Base-by-base conservation (phyloP, 2,797 vertebrate species). In the Anguilla anguilla region DNA sequence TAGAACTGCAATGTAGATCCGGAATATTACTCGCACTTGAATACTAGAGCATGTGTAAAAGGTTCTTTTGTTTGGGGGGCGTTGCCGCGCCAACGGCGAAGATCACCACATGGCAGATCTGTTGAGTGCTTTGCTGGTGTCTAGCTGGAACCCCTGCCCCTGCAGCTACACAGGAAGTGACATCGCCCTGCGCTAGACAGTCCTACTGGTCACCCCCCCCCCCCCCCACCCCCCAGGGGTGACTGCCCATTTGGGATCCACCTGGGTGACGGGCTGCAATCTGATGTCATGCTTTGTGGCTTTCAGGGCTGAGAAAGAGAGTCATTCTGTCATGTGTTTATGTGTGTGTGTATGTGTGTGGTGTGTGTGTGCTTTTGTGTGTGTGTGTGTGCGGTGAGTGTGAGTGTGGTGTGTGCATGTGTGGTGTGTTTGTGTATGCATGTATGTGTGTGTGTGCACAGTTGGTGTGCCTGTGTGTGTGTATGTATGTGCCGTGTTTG, bases 221-320 rank as follows among this genome's bases (percentile, higher is more conserved):
- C n/a, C 13, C 39, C 15, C 2, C 3, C 35, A 31, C 39, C 74
- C 31, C 69, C 31, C 28, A 31, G 39, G 77, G 77, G 39, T 49
- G 39, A 49, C 43, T 3, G 4, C 11, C 2, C 22, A 67, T 17
- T 49, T 49, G 22, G 43, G 77, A n/a, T 49, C 43, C 77, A 81
- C 39, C 77, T 10, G 43, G 43, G 82, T 28, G 49, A 57, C 46
- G 25, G 19, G 82, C n/a, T 6, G n/a, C 57, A 51, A 35, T 83
- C n/a, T 57, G 49, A 83, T 83, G 82, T 83, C 82, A 83, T 83
- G n/a, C 25, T 51, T 57, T 15, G 43, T n/a, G n/a, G n/a, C 51
- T n/a, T 83, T 57, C 19, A 10, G 25, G 82, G 39, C 7, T 5
- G 31, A 35, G 49, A 11, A 49, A 1, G 82, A 15, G 0, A 31